Conservation (phyloP, 1,140 invertebrate genomes). For the Aphidius gifuensis region DNA sequence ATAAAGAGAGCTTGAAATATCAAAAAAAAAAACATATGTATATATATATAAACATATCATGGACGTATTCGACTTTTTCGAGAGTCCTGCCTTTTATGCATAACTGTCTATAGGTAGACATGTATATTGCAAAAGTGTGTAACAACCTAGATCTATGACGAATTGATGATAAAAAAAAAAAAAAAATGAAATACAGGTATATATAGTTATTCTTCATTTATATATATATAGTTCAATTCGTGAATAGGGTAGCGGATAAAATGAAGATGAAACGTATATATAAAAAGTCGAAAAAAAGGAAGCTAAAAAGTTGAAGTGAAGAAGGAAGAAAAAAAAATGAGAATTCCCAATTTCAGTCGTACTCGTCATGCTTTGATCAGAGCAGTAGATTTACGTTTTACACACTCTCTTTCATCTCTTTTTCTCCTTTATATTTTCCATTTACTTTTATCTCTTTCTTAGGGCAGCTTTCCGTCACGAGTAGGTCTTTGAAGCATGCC, state of each 20-base stretch:
- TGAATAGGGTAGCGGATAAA: not conserved
- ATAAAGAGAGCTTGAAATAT: not conserved
- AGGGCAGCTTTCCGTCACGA: not conserved
- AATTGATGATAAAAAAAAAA: too few species aligned
- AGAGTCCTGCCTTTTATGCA: too few species aligned
- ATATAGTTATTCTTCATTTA: too few species aligned
- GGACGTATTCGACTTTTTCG: too few species aligned
- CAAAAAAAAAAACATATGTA: not conserved
- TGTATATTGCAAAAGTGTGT: too few species aligned
- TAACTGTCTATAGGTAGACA: too few species aligned
- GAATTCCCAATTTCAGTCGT: slow-evolving; percentile 33
- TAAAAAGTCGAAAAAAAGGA: too few species aligned
- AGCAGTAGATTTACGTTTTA: slow-evolving; percentile 38
- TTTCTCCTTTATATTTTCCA: not conserved
- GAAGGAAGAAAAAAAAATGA: slow-evolving; percentile 20
- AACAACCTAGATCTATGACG: too few species aligned
- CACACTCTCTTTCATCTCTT: slow-evolving; percentile 15
- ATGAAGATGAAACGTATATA: slow-evolving; percentile 3
- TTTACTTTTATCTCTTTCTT: slow-evolving; percentile 3
- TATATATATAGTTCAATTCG: too few species aligned
- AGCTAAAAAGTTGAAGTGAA: not conserved
- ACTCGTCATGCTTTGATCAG: slow-evolving; percentile 44
- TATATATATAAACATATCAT: not conserved
- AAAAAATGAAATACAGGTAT: too few species aligned
- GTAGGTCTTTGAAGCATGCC: slow-evolving; percentile 36